These are phyloP conservation scores for Synanthedon formicaeformis DNA, from an alignment of 2,888 invertebrate species.

Conservation along the genomic window DNA sequence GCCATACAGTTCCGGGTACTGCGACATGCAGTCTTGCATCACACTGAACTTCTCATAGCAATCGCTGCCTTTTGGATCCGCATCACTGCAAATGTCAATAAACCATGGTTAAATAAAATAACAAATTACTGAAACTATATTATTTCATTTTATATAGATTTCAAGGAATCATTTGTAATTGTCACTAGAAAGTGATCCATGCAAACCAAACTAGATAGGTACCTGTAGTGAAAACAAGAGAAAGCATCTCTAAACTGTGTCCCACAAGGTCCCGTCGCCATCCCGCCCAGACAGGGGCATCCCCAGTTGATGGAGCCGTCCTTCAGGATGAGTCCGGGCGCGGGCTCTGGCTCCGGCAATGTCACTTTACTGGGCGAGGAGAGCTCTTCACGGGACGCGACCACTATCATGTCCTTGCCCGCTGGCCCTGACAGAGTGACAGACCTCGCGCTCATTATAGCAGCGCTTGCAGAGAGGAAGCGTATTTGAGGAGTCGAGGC, in stretches of 20 bases:
- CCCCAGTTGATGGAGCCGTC: slow-evolving; percentile 96
- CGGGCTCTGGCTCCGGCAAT: slow-evolving; percentile 79
- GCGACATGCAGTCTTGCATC: slow-evolving; percentile 92
- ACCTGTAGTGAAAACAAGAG: slow-evolving; percentile 92
- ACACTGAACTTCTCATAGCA: slow-evolving; percentile 90
- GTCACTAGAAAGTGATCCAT: no score
- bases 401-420: slow-evolving; percentile 78
- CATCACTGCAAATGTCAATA: slow-evolving; percentile 73
- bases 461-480: slow-evolving; percentile 21
- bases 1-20: slow-evolving; percentile 88
- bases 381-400: slow-evolving; percentile 85
- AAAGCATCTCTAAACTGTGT: slow-evolving; percentile 93
- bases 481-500: slow-evolving; percentile 12
- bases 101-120: slow-evolving; percentile 26
- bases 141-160: no score
- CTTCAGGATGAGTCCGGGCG: slow-evolving; percentile 83
- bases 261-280: slow-evolving; percentile 97
- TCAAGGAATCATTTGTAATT: no score
- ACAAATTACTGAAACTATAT: neutral
- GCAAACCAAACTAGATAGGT: neutral
- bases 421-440: neutral
- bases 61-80: slow-evolving; percentile 92
- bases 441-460: slow-evolving; percentile 37
- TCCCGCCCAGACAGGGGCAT: slow-evolving; percentile 97
- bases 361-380: slow-evolving; percentile 76